phyloP scores from a whole-genome alignment of 2,113 vertebrate genomes.

The Hassar affinis region DNA sequence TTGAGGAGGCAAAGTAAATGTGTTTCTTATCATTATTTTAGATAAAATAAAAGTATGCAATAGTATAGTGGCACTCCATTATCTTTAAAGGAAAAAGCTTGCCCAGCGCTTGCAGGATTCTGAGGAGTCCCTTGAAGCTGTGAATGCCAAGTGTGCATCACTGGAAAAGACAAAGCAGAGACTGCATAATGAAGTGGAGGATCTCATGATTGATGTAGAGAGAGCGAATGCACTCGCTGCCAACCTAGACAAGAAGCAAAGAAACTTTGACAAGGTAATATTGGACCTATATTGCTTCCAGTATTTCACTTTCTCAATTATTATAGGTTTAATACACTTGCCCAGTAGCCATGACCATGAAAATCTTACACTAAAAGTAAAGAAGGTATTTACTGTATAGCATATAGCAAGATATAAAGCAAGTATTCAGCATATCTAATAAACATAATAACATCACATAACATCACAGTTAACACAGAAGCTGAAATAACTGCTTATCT shows the following conservation, averaged over 20 bases:
- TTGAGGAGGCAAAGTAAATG: constrained; percentile 74
- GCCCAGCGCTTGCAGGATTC: constrained; percentile 72
- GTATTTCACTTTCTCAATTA: neutral
- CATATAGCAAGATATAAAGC: neutral
- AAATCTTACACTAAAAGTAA: neutral
- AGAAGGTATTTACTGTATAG: neutral
- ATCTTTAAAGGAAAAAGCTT: constrained; percentile 66
- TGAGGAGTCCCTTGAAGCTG: constrained; percentile 68
- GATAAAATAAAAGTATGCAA: neutral
- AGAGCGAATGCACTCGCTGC: constrained; percentile 72
- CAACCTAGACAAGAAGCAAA: constrained; percentile 71
- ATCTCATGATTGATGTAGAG: constrained; percentile 72
- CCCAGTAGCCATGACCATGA: neutral
- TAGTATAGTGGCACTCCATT: neutral
- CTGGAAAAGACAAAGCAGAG: constrained; percentile 73
- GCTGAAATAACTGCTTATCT: neutral
- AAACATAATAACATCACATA: neutral
- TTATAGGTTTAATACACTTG: neutral
- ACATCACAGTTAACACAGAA: neutral
- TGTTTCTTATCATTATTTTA: neutral
- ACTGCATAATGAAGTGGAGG: constrained; percentile 66
- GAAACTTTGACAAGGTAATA: constrained; percentile 73
- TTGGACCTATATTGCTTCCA: neutral
- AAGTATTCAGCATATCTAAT: neutral
- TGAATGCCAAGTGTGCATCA: constrained; percentile 70